Percentiles rank a stretch among this genome's conserved stretches.
phyloP scores from a whole-genome alignment of 2,888 invertebrate genomes.

The Phengaris arion region DNA sequence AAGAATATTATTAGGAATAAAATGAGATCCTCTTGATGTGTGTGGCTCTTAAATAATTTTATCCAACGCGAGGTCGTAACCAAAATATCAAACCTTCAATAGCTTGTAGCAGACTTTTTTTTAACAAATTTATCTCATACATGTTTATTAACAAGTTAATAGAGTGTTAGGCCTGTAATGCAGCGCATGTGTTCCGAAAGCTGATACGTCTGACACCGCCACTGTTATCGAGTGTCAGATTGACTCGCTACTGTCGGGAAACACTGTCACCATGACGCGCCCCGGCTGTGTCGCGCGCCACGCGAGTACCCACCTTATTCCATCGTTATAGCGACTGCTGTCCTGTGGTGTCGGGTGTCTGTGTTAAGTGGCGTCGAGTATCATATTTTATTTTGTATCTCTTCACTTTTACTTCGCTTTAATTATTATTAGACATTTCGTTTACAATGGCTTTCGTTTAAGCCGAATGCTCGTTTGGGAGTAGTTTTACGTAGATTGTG shows the following conservation, averaged over 20 bases:
- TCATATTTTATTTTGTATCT: constrained; percentile 22
- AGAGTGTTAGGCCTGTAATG: not conserved
- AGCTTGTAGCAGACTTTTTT: too few species aligned
- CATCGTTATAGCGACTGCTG: not conserved
- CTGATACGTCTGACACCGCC: not conserved
- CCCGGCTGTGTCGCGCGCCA: not conserved
- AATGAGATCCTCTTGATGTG: too few species aligned
- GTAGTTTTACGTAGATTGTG: not conserved
- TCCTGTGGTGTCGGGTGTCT: not conserved
- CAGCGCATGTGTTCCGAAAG: not conserved
- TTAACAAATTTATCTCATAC: too few species aligned
- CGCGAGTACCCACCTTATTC: not conserved
- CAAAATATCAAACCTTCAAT: too few species aligned
- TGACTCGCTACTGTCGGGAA: constrained; percentile 8
- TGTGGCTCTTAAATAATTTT: too few species aligned
- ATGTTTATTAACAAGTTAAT: constrained; percentile 2
- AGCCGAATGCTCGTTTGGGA: not conserved
- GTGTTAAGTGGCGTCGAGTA: constrained; percentile 13
- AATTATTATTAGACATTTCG: constrained; percentile 22
- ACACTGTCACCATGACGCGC: constrained; percentile 2
- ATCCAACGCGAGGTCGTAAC: too few species aligned
- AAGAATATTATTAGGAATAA: too few species aligned
- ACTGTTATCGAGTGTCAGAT: not conserved
- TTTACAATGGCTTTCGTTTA: constrained; percentile 18
- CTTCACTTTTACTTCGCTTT: constrained; percentile 17